Evolutionary conservation across 1,140 invertebrate species (phyloP), one percentile per base, ranked within the genome.

Genomic region (Calycopis cecrops): DNA sequence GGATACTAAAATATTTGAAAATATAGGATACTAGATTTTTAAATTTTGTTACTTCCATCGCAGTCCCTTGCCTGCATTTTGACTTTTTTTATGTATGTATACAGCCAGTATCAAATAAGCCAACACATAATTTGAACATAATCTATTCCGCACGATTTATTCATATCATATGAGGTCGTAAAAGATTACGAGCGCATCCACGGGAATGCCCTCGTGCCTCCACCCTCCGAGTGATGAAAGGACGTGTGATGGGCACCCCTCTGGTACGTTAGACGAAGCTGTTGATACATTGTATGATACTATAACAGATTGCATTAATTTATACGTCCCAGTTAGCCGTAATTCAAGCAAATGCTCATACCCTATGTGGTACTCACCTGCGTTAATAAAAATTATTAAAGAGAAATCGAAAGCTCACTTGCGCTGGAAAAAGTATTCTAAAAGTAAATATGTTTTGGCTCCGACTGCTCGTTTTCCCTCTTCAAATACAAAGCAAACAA

Each of bases 221-320:
- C 33, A 9, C 76, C 67, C 73, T 78, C 65, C 66, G 70, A 72
- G 69, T 79, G 74, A 83, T 83, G 73, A 84, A 79, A 79, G 78
- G 71, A 81, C 71, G 76, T 84, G 78, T 81, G 73, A 76, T 71
- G 70, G 69, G 71, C 73, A 67, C 71, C 69, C 71, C 69, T 74
- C 71, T 62, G 28, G n/a, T 3, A 35, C 48, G 1, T 28, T 50
- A 8, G 48, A 50, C 14, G 48, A 35, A 0, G 18, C 33, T 16
- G 9, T 33, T 14, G 16, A 50, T 33, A 35, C n/a, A 16, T 50
- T 50, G 7, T 50, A 50, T 35, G 12, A 50, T 10, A 17, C 14
- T 9, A 50, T 50, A 50, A 50, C 34, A 14, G n/a, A 9, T 10
- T 50, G 48, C 8, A 16, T 50, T 9, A 33, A 21, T 35, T 35